These are phyloP conservation scores for Mus caroli DNA, from an alignment of 2,797 vertebrate species.

Conservation along the genomic window DNA sequence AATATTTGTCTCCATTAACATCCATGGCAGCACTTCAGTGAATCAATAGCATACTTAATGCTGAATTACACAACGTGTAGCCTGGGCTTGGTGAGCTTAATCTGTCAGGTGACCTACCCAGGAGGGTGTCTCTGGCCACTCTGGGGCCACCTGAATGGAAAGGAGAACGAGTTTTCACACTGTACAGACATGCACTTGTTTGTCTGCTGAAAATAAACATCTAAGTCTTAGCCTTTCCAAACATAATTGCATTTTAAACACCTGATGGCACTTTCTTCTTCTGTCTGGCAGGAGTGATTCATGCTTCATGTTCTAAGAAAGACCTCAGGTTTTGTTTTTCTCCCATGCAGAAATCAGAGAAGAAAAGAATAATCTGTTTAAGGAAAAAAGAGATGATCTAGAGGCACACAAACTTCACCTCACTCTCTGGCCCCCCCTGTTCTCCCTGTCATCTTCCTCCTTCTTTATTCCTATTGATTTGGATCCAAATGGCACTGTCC, in stretches of 20 bases:
- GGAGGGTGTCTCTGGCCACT: neutral
- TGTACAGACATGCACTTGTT: slow-evolving; percentile 27
- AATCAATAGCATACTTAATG: slow-evolving; percentile 86
- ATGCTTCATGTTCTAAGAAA: neutral
- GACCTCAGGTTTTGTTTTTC: neutral
- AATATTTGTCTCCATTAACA: slow-evolving; percentile 84
- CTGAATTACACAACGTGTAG: slow-evolving; percentile 71
- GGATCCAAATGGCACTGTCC: slow-evolving; percentile 38
- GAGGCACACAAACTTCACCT: neutral
- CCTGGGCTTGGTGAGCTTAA: slow-evolving; percentile 60
- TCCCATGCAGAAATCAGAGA: slow-evolving; percentile 59
- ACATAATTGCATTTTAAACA: slow-evolving; percentile 65
- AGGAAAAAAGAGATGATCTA: neutral
- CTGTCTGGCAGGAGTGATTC: slow-evolving; percentile 32
- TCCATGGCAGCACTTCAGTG: slow-evolving; percentile 72
- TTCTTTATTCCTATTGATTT: neutral
- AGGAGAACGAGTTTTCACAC: slow-evolving; percentile 67
- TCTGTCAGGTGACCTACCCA: slow-evolving; percentile 77
- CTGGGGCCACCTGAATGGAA: neutral
- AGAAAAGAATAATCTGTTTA: slow-evolving; percentile 29
- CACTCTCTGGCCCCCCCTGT: neutral
- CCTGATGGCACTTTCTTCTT: slow-evolving; percentile 61
- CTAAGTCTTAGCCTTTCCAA: neutral
- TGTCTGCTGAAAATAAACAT: slow-evolving; percentile 53
- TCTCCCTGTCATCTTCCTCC: rapidly evolving